A percentile compares a stretch with the other conserved stretches of the same genome.
These are phyloP conservation scores for Toxonevra muliebris DNA, from an alignment of 2,888 invertebrate species.

Conservation along the genomic window DNA sequence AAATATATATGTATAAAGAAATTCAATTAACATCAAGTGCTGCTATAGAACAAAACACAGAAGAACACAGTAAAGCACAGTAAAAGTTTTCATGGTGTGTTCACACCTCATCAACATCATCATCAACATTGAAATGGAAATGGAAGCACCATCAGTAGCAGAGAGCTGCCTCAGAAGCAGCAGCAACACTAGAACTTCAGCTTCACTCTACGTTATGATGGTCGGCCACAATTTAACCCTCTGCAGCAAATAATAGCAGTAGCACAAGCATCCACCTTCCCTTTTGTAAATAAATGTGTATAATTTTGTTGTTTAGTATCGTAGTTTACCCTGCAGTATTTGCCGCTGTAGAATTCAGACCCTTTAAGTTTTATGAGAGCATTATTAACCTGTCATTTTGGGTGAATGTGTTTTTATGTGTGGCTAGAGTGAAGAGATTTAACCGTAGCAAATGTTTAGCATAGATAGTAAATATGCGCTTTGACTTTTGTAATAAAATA, in stretches of 20 bases:
- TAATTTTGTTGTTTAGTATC: too few relatives aligned
- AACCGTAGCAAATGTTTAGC: too few relatives aligned
- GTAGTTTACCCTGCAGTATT: too few relatives aligned
- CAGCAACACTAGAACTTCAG: not conserved
- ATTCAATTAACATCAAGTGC: slow-evolving; percentile 65
- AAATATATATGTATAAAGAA: slow-evolving; percentile 45
- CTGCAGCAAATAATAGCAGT: not conserved
- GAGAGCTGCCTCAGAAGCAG: not conserved
- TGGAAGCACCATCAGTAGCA: slow-evolving; percentile 14
- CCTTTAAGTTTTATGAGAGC: slow-evolving; percentile 11
- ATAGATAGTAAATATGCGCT: too few relatives aligned
- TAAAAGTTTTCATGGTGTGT: slow-evolving; percentile 45
- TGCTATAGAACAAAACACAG: slow-evolving; percentile 48
- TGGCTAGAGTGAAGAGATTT: too few relatives aligned
- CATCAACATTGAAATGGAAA: slow-evolving; percentile 29
- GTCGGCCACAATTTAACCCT: not conserved
- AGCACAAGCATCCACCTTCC: too few relatives aligned
- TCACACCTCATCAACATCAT: slow-evolving; percentile 56
- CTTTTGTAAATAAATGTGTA: too few relatives aligned
- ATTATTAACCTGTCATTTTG: slow-evolving; percentile 39
- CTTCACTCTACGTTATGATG: too few relatives aligned
- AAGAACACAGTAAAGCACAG: too few relatives aligned
- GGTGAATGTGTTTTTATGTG: not conserved
- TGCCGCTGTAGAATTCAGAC: not conserved
- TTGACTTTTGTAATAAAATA: too few relatives aligned